Evolutionary conservation across 2,797 vertebrate genomes (phyloP).

Genomic region (Enteromius radiatus): DNA sequence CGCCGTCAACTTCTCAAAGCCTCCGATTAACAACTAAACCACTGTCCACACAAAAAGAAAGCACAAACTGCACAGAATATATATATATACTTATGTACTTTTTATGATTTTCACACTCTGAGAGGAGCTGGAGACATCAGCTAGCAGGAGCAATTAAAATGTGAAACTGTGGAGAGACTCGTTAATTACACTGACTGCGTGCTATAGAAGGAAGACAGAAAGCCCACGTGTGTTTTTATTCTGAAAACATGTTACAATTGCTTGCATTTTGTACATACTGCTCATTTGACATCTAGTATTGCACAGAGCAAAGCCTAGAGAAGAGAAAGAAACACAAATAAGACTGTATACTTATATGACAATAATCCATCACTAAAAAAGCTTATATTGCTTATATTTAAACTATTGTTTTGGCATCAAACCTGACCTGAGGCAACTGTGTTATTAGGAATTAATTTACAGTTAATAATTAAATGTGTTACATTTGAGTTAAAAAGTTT

Average conservation of each 20-base stretch:
- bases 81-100: not conserved
- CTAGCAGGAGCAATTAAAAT: conserved; percentile 78
- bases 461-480: not conserved
- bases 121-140: conserved; percentile 60
- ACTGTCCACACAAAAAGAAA: not conserved
- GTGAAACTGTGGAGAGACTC: conserved; percentile 68
- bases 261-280: not conserved
- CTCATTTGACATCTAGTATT: conserved; percentile 1
- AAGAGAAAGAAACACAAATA: not conserved
- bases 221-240: not conserved
- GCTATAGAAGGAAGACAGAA: conserved; percentile 1
- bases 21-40: not conserved
- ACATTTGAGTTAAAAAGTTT: not conserved
- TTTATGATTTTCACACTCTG: conserved; percentile 35
- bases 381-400: not conserved
- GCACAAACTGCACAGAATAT: not conserved
- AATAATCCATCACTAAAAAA: not conserved
- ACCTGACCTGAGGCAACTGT: not conserved
- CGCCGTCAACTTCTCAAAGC: not conserved
- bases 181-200: conserved; percentile 60
- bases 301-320: not conserved
- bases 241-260: not conserved
- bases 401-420: not conserved
- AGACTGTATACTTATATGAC: not conserved
- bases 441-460: not conserved